Conservation (phyloP, 2,888 invertebrate species). For the Agrochola lota region DNA sequence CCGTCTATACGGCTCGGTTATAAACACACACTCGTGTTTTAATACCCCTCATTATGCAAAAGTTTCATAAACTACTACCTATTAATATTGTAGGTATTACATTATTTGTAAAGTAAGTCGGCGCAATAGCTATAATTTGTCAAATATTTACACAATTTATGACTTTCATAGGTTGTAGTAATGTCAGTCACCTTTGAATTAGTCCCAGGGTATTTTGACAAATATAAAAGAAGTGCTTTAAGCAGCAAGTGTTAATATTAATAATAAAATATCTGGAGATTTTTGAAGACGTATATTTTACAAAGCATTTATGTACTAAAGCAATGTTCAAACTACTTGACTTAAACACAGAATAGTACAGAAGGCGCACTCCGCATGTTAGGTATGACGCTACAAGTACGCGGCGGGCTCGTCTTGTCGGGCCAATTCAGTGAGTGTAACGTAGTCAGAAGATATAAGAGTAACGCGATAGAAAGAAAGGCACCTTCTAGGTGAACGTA, state of each 20-base stretch:
- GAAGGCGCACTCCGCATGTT: too few species aligned
- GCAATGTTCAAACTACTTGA: constrained; percentile 46
- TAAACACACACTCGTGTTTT: too few species aligned
- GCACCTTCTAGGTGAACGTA: too few species aligned
- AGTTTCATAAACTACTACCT: too few species aligned
- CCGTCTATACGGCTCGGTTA: too few species aligned
- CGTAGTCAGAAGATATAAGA: too few species aligned
- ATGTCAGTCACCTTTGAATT: not conserved
- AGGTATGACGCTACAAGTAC: too few species aligned
- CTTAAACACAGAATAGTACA: too few species aligned
- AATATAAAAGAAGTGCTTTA: constrained; percentile 36
- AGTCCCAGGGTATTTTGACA: not conserved
- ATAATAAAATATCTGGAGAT: constrained; percentile 76
- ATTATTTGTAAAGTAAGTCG: not conserved
- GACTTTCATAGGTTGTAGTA: not conserved
- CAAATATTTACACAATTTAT: constrained; percentile 26
- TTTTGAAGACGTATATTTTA: constrained; percentile 78
- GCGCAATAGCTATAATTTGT: not conserved
- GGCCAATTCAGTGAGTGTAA: too few species aligned
- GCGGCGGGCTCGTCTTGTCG: too few species aligned
- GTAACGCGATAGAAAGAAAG: too few species aligned
- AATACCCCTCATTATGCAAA: too few species aligned
- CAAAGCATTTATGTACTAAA: constrained; percentile 61
- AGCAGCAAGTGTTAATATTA: constrained; percentile 48
- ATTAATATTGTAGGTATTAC: not conserved